Percentiles rank a stretch among this genome's conserved stretches.
These are phyloP conservation scores for Medauroidea extradentata DNA, from an alignment of 1,140 invertebrate genomes.

Conservation along the genomic window DNA sequence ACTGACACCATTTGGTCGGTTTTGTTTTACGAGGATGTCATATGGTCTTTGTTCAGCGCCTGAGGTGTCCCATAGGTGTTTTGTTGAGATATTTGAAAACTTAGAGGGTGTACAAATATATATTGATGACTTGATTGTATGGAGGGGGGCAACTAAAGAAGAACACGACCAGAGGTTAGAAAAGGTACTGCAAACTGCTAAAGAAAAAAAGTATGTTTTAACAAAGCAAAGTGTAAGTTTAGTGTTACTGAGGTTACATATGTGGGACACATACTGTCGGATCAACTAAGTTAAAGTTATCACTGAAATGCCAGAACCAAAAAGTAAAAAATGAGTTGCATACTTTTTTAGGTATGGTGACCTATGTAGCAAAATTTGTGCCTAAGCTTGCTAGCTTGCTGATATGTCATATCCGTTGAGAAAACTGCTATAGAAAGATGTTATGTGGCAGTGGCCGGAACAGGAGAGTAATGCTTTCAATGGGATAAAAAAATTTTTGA, in stretches of 20 bases:
- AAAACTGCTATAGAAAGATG: slow-evolving; percentile 25
- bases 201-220: slow-evolving; percentile 29
- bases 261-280: slow-evolving; percentile 29
- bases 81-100: too few species aligned
- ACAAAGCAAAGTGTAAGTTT: slow-evolving; percentile 32
- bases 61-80: too few species aligned
- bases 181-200: slow-evolving; percentile 31
- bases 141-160: slow-evolving; percentile 21
- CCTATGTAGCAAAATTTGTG: slow-evolving; percentile 34
- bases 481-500: slow-evolving; percentile 28
- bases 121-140: slow-evolving; percentile 31
- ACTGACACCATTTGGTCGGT: too few species aligned
- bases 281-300: slow-evolving; percentile 37
- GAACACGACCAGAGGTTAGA: slow-evolving; percentile 31
- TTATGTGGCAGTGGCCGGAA: slow-evolving; percentile 23
- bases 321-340: slow-evolving; percentile 17
- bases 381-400: slow-evolving; percentile 33
- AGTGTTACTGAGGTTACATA: slow-evolving; percentile 28
- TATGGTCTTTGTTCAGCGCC: too few species aligned
- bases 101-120: background rate
- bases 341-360: slow-evolving; percentile 33
- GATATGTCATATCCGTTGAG: slow-evolving; percentile 23
- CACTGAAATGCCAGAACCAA: slow-evolving; percentile 27
- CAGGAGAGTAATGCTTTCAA: slow-evolving; percentile 24
- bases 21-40: too few species aligned